Percentiles rank a stretch among this genome's conserved stretches.
Conservation (phyloP, 2,888 invertebrate species). For the Epirrita christyi region DNA sequence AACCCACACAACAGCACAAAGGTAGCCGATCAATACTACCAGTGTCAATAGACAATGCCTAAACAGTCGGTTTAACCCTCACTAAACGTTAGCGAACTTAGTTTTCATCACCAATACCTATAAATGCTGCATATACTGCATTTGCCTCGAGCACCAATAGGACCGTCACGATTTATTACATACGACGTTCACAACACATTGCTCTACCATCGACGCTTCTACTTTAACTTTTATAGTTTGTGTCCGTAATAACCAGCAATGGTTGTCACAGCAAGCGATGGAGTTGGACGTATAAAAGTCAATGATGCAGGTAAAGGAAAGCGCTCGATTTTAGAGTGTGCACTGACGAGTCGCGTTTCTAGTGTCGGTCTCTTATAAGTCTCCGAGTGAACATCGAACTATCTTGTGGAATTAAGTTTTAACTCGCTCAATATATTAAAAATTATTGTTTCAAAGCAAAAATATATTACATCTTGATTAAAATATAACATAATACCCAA, state of each 20-base stretch:
- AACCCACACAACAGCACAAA: slow-evolving; percentile 15
- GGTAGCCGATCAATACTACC: slow-evolving; percentile 28
- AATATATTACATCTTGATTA: too few relatives aligned
- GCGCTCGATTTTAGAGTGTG: slow-evolving; percentile 58
- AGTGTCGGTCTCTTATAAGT: slow-evolving; percentile 71
- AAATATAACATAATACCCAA: too few relatives aligned
- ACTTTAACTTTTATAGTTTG: not conserved
- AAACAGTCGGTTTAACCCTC: slow-evolving; percentile 37
- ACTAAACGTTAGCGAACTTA: slow-evolving; percentile 39
- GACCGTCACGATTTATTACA: slow-evolving; percentile 35
- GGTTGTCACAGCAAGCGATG: not conserved
- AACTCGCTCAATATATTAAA: too few relatives aligned
- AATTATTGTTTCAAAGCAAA: too few relatives aligned
- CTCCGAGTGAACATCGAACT: too few relatives aligned
- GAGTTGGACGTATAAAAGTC: not conserved
- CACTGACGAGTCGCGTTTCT: slow-evolving; percentile 74
- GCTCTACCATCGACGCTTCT: slow-evolving; percentile 22
- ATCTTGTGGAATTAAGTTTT: too few relatives aligned
- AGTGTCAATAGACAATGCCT: slow-evolving; percentile 31
- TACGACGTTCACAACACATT: slow-evolving; percentile 12
- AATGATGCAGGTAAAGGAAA: slow-evolving; percentile 22
- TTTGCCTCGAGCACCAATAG: slow-evolving; percentile 30
- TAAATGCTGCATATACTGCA: slow-evolving; percentile 40
- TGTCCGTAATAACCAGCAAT: slow-evolving; percentile 11
- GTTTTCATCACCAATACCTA: slow-evolving; percentile 30